Conservation (phyloP, 30 jellyfish, hydroid and myxozoan genomes). For the Aurelia sp. region DNA sequence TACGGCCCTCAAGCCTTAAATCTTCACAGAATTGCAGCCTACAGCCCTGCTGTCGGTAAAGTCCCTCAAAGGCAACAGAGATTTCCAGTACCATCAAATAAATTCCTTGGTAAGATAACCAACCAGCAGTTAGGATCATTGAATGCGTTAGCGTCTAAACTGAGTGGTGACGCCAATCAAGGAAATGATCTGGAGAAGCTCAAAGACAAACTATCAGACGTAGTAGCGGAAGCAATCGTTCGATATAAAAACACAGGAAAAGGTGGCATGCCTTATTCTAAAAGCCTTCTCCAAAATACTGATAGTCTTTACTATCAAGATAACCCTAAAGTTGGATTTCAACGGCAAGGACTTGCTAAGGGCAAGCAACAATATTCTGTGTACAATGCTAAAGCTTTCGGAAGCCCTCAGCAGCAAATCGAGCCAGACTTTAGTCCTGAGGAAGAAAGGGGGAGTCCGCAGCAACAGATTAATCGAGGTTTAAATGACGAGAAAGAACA, state of each 20-base stretch:
- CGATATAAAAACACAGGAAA: conserved; percentile 13
- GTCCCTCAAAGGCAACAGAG: not conserved
- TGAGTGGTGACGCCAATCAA: conserved; percentile 2
- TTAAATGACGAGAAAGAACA: not conserved
- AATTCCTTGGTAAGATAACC: not conserved
- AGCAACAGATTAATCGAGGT: not conserved
- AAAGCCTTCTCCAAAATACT: conserved; percentile 1
- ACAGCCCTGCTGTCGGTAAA: not conserved
- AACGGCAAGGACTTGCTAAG: not conserved
- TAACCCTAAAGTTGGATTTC: not conserved
- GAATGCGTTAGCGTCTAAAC: conserved; percentile 11
- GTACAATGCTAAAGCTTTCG: not conserved
- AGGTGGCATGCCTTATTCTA: not conserved
- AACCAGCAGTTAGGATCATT: conserved; percentile 1
- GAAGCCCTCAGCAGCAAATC: not conserved
- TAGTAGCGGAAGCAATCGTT: conserved; percentile 77
- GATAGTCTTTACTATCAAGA: conserved; percentile 6
- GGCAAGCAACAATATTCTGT: not conserved
- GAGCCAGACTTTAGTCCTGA: not conserved
- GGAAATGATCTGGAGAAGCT: conserved; percentile 43
- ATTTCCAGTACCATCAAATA: not conserved
- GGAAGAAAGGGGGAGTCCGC: not conserved
- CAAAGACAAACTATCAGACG: conserved; percentile 71
- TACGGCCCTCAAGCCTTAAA: not conserved
- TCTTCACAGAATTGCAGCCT: not conserved